Percentiles rank a stretch among this genome's conserved stretches.
Conservation (phyloP, 2,113 vertebrate species). For the Lethenteron camtschaticum region DNA sequence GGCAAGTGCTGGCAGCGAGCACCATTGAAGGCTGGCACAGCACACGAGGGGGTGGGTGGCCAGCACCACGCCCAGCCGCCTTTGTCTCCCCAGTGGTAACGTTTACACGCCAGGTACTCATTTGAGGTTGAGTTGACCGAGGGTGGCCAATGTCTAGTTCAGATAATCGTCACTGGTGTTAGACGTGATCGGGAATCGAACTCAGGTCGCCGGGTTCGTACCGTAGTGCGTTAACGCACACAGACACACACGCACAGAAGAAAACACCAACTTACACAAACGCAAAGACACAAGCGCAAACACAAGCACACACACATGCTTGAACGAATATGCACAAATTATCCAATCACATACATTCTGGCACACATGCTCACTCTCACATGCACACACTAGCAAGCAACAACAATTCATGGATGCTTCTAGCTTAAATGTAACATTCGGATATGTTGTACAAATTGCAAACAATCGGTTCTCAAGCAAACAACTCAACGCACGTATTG, state of each 20-base stretch:
- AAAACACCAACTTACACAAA: not conserved
- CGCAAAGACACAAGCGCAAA: not conserved
- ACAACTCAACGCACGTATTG: too few species aligned
- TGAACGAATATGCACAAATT: not conserved
- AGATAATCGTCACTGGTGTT: not conserved
- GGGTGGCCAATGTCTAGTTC: not conserved
- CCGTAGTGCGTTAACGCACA: not conserved
- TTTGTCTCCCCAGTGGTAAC: not conserved
- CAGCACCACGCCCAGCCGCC: not conserved
- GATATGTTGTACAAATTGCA: too few species aligned
- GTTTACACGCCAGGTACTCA: not conserved
- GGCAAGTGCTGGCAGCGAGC: not conserved
- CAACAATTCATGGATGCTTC: too few species aligned
- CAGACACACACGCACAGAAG: not conserved
- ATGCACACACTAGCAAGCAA: too few species aligned
- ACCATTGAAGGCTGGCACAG: not conserved
- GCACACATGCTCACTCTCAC: too few species aligned
- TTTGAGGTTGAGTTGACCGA: not conserved
- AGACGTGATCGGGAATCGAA: not conserved
- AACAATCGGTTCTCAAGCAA: too few species aligned
- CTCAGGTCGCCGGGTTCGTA: not conserved
- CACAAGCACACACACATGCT: not conserved
- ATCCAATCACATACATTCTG: too few species aligned
- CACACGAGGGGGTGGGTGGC: not conserved
- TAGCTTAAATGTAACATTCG: too few species aligned